These are phyloP conservation scores for Fregata magnificens DNA, from an alignment of 2,113 vertebrate species.

Conservation along the genomic window DNA sequence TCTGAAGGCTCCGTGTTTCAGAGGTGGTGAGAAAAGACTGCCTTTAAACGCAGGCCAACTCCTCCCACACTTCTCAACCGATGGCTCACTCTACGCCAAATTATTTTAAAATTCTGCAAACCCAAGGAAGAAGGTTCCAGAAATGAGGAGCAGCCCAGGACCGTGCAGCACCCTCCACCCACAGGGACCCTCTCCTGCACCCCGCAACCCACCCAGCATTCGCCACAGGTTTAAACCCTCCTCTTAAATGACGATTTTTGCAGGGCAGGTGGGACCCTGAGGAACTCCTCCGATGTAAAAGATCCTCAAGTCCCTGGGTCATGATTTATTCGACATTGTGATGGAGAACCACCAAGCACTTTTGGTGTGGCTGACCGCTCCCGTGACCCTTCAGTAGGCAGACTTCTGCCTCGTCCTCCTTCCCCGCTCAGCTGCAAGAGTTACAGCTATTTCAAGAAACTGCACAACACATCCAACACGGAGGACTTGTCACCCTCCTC, in stretches of 20 bases:
- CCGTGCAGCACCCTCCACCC: accelerated
- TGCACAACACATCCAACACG: not conserved
- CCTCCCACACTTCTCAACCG: conserved; percentile 37
- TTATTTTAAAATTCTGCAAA: conserved; percentile 17
- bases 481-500: not conserved
- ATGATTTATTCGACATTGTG: accelerated
- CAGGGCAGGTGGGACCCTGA: not conserved
- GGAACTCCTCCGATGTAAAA: not conserved
- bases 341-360: not conserved
- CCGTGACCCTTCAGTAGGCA: accelerated
- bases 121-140: conserved; percentile 2
- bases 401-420: not conserved
- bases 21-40: conserved; percentile 37
- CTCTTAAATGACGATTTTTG: not conserved
- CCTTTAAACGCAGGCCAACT: conserved; percentile 41
- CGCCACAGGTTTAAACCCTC: not conserved
- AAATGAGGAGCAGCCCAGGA: not conserved
- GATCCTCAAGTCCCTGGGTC: not conserved
- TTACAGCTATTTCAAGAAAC: not conserved
- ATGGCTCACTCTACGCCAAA: conserved; percentile 48
- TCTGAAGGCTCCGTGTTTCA: not conserved
- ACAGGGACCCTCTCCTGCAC: not conserved
- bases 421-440: not conserved
- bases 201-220: not conserved
- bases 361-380: not conserved